A percentile compares a stretch with the other conserved stretches of the same genome.
These are phyloP conservation scores for Cryptophagus acutangulus DNA, from an alignment of 2,888 invertebrate genomes.

Conservation along the genomic window DNA sequence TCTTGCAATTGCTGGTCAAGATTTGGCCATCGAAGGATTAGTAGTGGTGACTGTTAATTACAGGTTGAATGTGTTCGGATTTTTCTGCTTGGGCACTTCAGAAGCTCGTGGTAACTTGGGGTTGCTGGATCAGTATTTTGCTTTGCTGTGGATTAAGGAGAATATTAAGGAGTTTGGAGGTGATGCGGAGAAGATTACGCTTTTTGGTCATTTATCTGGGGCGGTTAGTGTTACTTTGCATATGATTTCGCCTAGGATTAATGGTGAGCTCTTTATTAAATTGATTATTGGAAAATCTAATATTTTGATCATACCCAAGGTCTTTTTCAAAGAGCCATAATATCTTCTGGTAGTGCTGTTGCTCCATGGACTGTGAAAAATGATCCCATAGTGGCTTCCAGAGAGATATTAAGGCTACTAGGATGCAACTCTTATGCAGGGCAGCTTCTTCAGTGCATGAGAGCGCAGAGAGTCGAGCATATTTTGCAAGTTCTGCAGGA, in stretches of 20 bases:
- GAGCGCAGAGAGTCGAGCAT: constrained; percentile 56
- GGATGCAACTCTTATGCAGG: constrained; percentile 53
- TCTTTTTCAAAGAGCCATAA: constrained; percentile 61
- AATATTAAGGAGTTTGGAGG: constrained; percentile 79
- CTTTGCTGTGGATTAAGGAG: constrained; percentile 69
- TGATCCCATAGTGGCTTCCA: constrained; percentile 51
- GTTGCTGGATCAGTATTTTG: constrained; percentile 78
- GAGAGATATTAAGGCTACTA: constrained; percentile 54
- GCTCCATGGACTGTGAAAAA: constrained; percentile 48
- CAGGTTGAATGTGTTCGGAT: constrained; percentile 66
- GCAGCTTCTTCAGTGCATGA: constrained; percentile 58
- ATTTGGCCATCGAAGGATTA: constrained; percentile 65
- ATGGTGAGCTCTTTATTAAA: constrained; percentile 47
- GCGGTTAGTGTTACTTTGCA: constrained; percentile 66
- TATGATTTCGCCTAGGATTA: constrained; percentile 61
- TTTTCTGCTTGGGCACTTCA: constrained; percentile 55
- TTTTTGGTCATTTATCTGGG: constrained; percentile 78
- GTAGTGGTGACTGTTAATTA: constrained; percentile 68
- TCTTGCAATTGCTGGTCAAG: constrained; percentile 59
- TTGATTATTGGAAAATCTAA: background rate
- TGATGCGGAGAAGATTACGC: constrained; percentile 69
- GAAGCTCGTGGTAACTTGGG: constrained; percentile 78
- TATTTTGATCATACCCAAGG: constrained; percentile 39
- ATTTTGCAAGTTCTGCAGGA: constrained; percentile 56
- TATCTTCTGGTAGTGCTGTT: constrained; percentile 60